These are phyloP conservation scores for Andrena minutula DNA, from an alignment of 2,888 invertebrate species.

Conservation along the genomic window DNA sequence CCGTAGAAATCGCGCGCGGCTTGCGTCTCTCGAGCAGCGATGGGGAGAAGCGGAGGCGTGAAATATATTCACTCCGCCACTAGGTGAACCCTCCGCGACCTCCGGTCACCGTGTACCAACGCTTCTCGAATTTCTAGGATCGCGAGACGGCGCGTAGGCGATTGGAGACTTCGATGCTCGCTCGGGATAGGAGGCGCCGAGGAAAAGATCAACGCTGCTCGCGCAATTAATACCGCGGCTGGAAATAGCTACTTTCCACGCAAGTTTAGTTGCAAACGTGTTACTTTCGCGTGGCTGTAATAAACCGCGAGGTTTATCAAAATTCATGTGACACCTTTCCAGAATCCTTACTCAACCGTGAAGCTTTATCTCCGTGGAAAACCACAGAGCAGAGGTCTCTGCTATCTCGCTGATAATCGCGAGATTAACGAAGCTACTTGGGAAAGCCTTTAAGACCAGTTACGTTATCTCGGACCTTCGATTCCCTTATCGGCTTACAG, in stretches of 20 bases:
- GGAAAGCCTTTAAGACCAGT: background rate
- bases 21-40: background rate
- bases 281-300: background rate
- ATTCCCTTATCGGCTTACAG: background rate
- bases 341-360: too few species aligned
- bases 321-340: too few species aligned
- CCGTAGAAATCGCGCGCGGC: background rate
- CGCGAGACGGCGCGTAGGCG: conserved; percentile 15
- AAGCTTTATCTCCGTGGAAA: too few species aligned
- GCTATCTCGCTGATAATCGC: too few species aligned
- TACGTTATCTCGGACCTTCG: background rate
- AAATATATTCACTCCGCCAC: conserved; percentile 18
- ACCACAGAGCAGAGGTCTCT: too few species aligned
- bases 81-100: conserved; percentile 34
- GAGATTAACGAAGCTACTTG: background rate
- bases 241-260: background rate
- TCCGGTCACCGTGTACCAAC: conserved; percentile 34
- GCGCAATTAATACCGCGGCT: background rate
- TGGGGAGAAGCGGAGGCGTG: background rate
- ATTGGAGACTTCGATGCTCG: conserved; percentile 26
- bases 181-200: background rate
- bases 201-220: background rate
- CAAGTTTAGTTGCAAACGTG: background rate
- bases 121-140: conserved; percentile 57
- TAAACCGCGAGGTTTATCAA: background rate